Percentiles rank a stretch among this genome's conserved stretches.
These are phyloP conservation scores for Crax fasciolata DNA, from an alignment of 2,797 vertebrate genomes.

Conservation along the genomic window DNA sequence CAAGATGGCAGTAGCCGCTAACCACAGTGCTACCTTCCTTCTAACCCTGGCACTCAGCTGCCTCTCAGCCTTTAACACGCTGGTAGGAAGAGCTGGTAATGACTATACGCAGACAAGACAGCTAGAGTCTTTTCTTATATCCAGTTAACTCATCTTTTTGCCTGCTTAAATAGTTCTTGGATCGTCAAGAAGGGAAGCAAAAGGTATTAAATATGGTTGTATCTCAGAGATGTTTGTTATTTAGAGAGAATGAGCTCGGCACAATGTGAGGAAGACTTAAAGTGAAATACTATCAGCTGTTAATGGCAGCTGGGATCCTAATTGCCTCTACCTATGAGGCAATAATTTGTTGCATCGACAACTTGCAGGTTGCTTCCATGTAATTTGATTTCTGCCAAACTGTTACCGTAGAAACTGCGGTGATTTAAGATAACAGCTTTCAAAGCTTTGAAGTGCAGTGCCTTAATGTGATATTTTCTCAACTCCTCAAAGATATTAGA, in stretches of 20 bases:
- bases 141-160: background rate
- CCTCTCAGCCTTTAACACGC: background rate
- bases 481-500: background rate
- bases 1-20: slow-evolving; percentile 67
- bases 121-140: background rate
- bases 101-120: background rate
- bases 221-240: background rate
- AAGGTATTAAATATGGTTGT: background rate
- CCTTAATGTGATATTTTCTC: background rate
- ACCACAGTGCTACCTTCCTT: background rate
- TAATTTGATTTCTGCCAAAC: background rate
- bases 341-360: background rate
- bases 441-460: background rate
- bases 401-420: background rate
- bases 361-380: background rate
- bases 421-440: background rate
- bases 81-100: background rate
- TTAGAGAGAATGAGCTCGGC: background rate
- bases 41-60: background rate
- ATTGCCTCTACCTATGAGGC: background rate
- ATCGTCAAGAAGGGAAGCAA: background rate
- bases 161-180: background rate
- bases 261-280: background rate
- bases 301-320: background rate
- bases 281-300: background rate